These are phyloP conservation scores for Galaxias olidus DNA, from an alignment of 2,797 vertebrate species.

Conservation along the genomic window DNA sequence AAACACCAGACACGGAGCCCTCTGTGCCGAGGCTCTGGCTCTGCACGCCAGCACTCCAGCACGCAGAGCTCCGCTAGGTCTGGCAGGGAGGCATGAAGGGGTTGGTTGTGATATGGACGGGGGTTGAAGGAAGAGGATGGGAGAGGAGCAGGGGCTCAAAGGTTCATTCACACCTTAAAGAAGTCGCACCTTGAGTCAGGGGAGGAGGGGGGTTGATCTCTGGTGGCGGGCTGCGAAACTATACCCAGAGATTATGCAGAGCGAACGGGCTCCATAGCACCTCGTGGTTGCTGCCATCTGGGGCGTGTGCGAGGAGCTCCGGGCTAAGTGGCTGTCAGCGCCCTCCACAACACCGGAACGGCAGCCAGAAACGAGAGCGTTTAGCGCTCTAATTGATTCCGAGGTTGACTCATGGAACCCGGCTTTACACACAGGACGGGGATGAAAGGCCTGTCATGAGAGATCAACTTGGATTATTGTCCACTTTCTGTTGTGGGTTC, in stretches of 20 bases:
- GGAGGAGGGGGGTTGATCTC: no score
- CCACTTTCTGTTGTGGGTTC: neutral
- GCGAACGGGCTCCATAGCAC: constrained; percentile 57
- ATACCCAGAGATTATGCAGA: constrained; percentile 1
- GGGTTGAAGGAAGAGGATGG: no score
- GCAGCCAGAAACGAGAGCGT: neutral
- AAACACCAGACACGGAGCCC: no score
- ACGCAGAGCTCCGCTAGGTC: no score
- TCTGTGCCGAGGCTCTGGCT: no score
- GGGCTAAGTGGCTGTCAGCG: constrained; percentile 57
- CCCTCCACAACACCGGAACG: constrained; percentile 27
- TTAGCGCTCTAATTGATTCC: constrained; percentile 23
- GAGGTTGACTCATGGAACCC: constrained; percentile 38
- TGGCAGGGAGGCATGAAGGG: no score
- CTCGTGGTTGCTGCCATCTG: constrained; percentile 58
- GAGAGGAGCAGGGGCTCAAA: no score
- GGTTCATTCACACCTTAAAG: no score
- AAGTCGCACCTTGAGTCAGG: no score
- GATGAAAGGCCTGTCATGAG: neutral
- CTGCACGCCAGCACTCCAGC: no score
- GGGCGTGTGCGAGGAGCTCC: constrained; percentile 47
- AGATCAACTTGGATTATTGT: neutral
- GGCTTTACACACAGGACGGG: neutral
- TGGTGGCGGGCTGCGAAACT: no score
- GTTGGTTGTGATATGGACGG: no score